phyloP scores from a whole-genome alignment of 2,113 vertebrate genomes.

The Paratilapia polleni region DNA sequence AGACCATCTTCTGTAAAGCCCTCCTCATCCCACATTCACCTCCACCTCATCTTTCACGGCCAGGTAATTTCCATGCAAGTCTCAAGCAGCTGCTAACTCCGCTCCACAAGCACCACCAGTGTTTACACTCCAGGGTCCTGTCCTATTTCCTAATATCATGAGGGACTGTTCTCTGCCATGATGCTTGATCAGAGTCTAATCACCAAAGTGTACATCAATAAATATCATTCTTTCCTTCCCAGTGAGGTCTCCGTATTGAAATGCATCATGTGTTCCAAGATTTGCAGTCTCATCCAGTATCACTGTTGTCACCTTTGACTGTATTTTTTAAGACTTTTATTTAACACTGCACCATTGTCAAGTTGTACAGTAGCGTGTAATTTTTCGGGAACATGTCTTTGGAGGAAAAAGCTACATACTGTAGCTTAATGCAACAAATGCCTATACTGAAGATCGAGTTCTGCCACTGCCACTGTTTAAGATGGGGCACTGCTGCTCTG shows the following conservation, averaged over 20 bases:
- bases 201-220: not conserved
- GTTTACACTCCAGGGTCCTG: not conserved
- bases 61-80: not conserved
- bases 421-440: not conserved
- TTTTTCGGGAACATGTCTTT: no score
- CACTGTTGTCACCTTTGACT: not conserved
- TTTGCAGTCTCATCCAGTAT: not conserved
- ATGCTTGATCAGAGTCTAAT: slow-evolving; percentile 2
- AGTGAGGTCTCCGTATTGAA: not conserved
- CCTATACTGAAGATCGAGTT: not conserved
- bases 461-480: not conserved
- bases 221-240: not conserved
- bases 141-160: not conserved
- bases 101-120: not conserved
- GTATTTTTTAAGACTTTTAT: not conserved
- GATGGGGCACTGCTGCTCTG: not conserved
- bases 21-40: not conserved
- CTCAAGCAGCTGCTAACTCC: fast-evolving
- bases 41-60: fast-evolving
- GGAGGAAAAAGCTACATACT: not conserved
- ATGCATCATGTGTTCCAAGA: not conserved
- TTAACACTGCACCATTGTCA: not conserved
- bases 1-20: not conserved
- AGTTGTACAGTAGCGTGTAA: not conserved
- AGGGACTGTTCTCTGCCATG: not conserved